These are phyloP conservation scores for Microchrysa polita DNA, from an alignment of 2,888 invertebrate genomes.

Conservation along the genomic window DNA sequence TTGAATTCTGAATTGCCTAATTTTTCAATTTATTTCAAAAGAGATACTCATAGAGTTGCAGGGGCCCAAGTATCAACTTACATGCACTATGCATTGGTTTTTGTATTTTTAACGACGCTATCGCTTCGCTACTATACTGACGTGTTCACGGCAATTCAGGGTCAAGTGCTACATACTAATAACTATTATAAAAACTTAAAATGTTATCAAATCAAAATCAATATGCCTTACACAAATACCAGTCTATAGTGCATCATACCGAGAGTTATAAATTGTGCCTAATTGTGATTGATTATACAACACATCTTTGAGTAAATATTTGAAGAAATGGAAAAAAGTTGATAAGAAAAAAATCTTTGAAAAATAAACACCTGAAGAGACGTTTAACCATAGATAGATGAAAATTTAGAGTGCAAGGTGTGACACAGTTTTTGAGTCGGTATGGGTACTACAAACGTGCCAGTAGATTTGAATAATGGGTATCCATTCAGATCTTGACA, in stretches of 20 bases:
- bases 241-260: not conserved
- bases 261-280: slow-evolving; percentile 4
- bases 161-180: slow-evolving; percentile 5
- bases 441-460: not conserved
- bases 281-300: not conserved
- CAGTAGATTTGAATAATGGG: too few relatives aligned
- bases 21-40: too few relatives aligned
- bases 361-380: too few relatives aligned
- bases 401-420: not conserved
- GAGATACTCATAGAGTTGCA: too few relatives aligned
- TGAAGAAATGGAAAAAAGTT: not conserved
- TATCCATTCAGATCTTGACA: not conserved
- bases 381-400: too few relatives aligned
- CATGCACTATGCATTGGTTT: too few relatives aligned
- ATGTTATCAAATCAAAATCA: not conserved
- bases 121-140: too few relatives aligned
- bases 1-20: too few relatives aligned
- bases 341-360: not conserved
- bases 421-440: not conserved
- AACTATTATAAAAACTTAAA: not conserved
- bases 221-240: not conserved
- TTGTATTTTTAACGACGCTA: too few relatives aligned
- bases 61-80: too few relatives aligned
- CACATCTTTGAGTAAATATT: not conserved
- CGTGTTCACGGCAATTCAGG: not conserved